A percentile compares a stretch with the other conserved stretches of the same genome.
These are phyloP conservation scores for Cichlasoma orientale DNA, from an alignment of 2,797 vertebrate genomes.

Conservation along the genomic window DNA sequence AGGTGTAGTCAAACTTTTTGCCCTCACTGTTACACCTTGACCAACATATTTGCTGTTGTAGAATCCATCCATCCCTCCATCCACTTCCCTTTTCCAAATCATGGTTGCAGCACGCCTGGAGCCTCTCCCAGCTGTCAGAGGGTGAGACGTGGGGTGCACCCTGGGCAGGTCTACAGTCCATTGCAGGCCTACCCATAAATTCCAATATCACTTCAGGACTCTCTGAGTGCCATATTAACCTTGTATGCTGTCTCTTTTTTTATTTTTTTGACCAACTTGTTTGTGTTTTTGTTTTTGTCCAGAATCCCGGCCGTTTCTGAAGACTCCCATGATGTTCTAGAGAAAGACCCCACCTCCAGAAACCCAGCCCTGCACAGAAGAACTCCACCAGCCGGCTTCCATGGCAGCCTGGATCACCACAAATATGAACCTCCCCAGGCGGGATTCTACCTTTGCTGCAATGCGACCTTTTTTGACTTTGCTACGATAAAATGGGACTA, in stretches of 20 bases:
- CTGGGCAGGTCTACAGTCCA: neutral
- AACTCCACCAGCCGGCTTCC: slow-evolving; percentile 53
- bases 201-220: neutral
- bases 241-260: neutral
- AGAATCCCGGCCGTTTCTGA: slow-evolving; percentile 77
- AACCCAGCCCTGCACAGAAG: slow-evolving; percentile 41
- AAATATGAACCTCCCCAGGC: slow-evolving; percentile 9
- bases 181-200: neutral
- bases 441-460: slow-evolving; percentile 29
- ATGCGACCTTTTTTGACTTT: slow-evolving; percentile 28
- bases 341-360: slow-evolving; percentile 7
- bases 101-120: neutral
- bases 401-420: slow-evolving; percentile 11
- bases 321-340: slow-evolving; percentile 78
- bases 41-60: neutral
- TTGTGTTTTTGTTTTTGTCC: neutral
- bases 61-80: neutral
- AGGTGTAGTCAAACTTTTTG: neutral
- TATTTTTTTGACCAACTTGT: neutral
- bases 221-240: neutral
- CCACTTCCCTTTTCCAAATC: too few species aligned
- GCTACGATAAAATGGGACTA: slow-evolving; percentile 52
- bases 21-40: neutral
- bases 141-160: neutral
- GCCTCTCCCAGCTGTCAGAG: neutral